These are phyloP conservation scores for Bryconaethiops microstoma DNA, from an alignment of 2,797 vertebrate species.

Conservation along the genomic window DNA sequence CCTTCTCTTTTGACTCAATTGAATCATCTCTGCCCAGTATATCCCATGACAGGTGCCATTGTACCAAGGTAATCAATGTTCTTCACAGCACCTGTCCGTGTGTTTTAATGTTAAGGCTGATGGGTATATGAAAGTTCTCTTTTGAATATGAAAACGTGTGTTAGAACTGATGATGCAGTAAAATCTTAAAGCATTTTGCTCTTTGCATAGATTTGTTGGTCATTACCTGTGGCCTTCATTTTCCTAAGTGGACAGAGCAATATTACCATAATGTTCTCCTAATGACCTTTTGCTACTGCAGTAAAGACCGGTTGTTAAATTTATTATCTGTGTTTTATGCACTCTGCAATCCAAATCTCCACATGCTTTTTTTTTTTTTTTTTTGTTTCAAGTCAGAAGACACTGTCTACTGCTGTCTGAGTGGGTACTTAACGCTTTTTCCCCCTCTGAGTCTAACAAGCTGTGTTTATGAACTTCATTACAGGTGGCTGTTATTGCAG, in stretches of 20 bases:
- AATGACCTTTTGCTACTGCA: conserved; percentile 46
- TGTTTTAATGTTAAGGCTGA: too few relatives aligned
- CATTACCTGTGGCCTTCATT: conserved; percentile 32
- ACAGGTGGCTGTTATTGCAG: conserved; percentile 29
- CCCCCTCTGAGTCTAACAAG: conserved; percentile 51
- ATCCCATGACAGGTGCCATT: too few relatives aligned
- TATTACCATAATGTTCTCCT: conserved; percentile 42
- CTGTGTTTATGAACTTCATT: conserved; percentile 51
- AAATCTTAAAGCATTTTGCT: not conserved
- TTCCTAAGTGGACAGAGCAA: conserved; percentile 37
- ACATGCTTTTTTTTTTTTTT: too few relatives aligned
- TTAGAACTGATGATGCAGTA: not conserved
- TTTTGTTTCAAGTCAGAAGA: not conserved
- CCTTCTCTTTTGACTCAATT: too few relatives aligned
- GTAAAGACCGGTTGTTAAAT: conserved; percentile 57
- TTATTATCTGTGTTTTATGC: conserved; percentile 60
- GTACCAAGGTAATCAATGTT: too few relatives aligned
- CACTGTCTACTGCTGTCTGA: conserved; percentile 1
- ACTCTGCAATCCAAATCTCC: conserved; percentile 19
- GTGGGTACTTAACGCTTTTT: conserved; percentile 22
- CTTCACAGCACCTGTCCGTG: too few relatives aligned
- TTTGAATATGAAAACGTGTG: too few relatives aligned
- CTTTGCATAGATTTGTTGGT: not conserved
- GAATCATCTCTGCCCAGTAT: too few relatives aligned
- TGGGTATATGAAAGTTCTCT: too few relatives aligned